Percentiles rank a stretch among this genome's conserved stretches.
Conservation (phyloP, 2,888 invertebrate species). For the Abrostola tripartita region DNA sequence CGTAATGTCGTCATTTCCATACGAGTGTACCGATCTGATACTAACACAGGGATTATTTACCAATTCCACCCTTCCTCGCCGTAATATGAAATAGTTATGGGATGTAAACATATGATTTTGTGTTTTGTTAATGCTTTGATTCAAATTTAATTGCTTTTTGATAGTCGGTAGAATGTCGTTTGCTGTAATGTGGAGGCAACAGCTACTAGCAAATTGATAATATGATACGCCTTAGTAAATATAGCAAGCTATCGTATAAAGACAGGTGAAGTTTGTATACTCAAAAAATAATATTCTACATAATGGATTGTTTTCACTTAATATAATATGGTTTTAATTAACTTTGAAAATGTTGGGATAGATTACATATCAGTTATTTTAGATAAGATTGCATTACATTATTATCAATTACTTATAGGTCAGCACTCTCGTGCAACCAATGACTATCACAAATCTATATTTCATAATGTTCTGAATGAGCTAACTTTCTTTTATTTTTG, state of each 20-base stretch:
- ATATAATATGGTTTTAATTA: too few species aligned
- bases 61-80: slow-evolving; percentile 49
- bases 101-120: slow-evolving; percentile 53
- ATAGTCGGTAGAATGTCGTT: slow-evolving; percentile 9
- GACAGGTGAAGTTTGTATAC: too few species aligned
- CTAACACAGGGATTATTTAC: slow-evolving; percentile 61
- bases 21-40: slow-evolving; percentile 66
- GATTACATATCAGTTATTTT: too few species aligned
- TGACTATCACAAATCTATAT: too few species aligned
- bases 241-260: not conserved
- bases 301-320: too few species aligned
- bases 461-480: too few species aligned
- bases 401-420: too few species aligned
- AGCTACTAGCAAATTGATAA: not conserved
- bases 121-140: slow-evolving; percentile 51
- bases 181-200: not conserved
- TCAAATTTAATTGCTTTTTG: slow-evolving; percentile 46
- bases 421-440: too few species aligned
- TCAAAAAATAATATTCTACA: too few species aligned
- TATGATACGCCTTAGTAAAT: not conserved
- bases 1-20: slow-evolving; percentile 78
- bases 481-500: slow-evolving; percentile 60
- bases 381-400: too few species aligned
- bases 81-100: slow-evolving; percentile 53
- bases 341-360: too few species aligned